Evolutionary conservation across 2,797 vertebrate genomes (phyloP).

Genomic region (Pyrocephalus nanus): DNA sequence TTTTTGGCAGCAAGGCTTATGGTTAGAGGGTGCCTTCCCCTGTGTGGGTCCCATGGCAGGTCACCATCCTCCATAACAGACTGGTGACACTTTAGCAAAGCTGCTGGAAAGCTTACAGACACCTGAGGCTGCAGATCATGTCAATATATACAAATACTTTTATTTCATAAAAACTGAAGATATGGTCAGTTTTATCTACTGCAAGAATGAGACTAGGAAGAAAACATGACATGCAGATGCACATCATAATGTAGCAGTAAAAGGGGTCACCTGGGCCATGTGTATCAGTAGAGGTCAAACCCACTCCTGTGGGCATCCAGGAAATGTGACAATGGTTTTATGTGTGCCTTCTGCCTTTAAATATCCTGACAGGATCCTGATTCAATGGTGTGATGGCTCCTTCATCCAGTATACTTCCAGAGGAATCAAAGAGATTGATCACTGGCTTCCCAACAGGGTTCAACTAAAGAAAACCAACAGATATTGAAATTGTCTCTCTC

Average conservation of each 20-base stretch:
- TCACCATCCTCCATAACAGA: not conserved
- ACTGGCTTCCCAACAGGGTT: not conserved
- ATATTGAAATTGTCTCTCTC: not conserved
- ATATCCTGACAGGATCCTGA: not conserved
- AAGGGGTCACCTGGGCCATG: not conserved
- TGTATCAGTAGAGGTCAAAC: not conserved
- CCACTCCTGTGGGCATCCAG: not conserved
- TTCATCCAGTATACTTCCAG: not conserved
- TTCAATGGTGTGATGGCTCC: not conserved
- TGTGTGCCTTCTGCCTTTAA: not conserved
- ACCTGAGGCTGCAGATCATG: not conserved
- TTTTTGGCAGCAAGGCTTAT: not conserved
- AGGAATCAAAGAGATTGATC: not conserved
- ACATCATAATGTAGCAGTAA: not conserved
- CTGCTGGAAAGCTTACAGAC: not conserved
- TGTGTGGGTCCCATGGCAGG: not conserved
- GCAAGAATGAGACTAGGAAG: not conserved
- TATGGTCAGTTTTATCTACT: not conserved
- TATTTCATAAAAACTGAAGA: not conserved
- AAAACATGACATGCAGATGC: not conserved
- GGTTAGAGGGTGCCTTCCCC: not conserved
- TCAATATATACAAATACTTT: not conserved
- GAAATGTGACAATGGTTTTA: not conserved
- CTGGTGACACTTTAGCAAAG: not conserved
- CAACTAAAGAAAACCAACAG: not conserved